Evolutionary conservation across 1,140 invertebrate genomes (phyloP).

Genomic region (Agrilus planipennis): DNA sequence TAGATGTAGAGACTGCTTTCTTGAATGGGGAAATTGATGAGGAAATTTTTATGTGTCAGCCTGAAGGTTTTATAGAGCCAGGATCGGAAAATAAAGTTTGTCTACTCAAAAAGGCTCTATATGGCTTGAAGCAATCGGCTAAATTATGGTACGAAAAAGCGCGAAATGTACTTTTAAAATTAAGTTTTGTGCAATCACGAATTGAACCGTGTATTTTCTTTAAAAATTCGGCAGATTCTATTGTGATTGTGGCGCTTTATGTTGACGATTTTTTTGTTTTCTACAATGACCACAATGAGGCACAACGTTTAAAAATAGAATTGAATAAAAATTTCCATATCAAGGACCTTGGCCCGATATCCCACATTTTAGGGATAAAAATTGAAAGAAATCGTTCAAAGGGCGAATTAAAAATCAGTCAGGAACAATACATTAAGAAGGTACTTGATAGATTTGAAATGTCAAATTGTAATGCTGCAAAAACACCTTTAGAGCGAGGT

Average conservation of each 20-base stretch:
- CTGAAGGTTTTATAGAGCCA: constrained; percentile 20
- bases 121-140: constrained; percentile 34
- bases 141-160: constrained; percentile 23
- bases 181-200: not conserved
- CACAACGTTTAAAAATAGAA: not conserved
- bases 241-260: not conserved
- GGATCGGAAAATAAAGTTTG: constrained; percentile 21
- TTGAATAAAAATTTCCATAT: not conserved
- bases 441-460: constrained; percentile 10
- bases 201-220: not conserved
- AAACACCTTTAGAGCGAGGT: constrained; percentile 11
- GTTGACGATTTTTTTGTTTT: too few species aligned
- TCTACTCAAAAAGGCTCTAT: constrained; percentile 30
- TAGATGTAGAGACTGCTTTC: constrained; percentile 33
- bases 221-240: not conserved
- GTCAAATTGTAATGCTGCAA: constrained; percentile 2
- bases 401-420: not conserved
- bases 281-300: too few species aligned
- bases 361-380: constrained; percentile 11
- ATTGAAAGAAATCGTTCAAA: constrained; percentile 7
- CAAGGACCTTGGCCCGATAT: constrained; percentile 13
- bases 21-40: constrained; percentile 35
- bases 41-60: constrained; percentile 33
- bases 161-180: constrained; percentile 3
- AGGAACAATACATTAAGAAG: not conserved